Conservation (phyloP, 2,797 vertebrate genomes). For the Pseudochromis fuscus region DNA sequence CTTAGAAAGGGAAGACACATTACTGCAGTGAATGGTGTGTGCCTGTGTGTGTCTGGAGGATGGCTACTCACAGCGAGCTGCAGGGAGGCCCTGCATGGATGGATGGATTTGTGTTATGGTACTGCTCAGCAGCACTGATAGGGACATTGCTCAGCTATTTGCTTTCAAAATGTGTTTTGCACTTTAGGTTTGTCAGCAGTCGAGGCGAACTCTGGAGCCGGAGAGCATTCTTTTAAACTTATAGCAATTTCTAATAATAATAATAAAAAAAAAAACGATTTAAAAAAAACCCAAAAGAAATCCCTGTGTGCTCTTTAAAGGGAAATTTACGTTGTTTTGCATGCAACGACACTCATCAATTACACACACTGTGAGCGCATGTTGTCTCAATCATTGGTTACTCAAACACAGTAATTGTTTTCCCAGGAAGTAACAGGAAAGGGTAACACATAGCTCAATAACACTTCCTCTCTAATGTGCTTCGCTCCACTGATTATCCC, state of each 20-base stretch:
- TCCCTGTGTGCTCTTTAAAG: constrained; percentile 31
- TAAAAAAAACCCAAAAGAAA: constrained; percentile 26
- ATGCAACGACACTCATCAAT: constrained; percentile 65
- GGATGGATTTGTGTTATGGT: constrained; percentile 56
- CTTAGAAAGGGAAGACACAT: constrained; percentile 24
- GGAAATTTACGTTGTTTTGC: constrained; percentile 54
- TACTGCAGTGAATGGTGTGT: not conserved
- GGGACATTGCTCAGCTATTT: constrained; percentile 57
- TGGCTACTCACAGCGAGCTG: constrained; percentile 44
- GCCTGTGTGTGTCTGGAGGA: constrained; percentile 11
- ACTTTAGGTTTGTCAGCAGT: constrained; percentile 49
- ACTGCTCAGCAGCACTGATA: constrained; percentile 51
- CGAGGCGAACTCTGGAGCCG: constrained; percentile 19
- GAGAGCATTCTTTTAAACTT: constrained; percentile 31
- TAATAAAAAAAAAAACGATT: no score
- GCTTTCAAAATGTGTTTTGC: constrained; percentile 60
- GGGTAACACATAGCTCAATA: constrained; percentile 79
- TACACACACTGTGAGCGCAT: constrained; percentile 67
- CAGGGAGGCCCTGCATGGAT: constrained; percentile 52
- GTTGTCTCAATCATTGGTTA: constrained; percentile 78
- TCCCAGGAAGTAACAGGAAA: constrained; percentile 75
- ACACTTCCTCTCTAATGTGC: constrained; percentile 79
- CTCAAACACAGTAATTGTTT: constrained; percentile 84
- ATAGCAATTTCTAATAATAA: no score
- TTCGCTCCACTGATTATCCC: constrained; percentile 76